Evolutionary conservation across 2,797 vertebrate species (phyloP), one percentile per base, ranked within the genome.

Genomic region (Acipenser transmontanus): DNA sequence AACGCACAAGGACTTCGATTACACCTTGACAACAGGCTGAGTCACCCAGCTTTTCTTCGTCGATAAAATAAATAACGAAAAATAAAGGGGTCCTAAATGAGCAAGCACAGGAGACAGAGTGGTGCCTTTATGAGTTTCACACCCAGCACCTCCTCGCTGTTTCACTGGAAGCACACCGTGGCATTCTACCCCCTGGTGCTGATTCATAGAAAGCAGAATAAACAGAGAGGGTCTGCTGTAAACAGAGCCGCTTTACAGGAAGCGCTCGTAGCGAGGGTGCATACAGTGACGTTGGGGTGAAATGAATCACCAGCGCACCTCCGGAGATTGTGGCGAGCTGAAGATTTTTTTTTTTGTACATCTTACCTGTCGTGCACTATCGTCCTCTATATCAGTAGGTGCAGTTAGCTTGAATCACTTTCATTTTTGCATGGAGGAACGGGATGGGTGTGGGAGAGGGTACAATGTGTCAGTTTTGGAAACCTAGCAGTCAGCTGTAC

Each of bases 191-290:
- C 34, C 47, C 60, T 6, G 2, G 4, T 12, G 60, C 17, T 61
- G 8, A 61, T 61, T 61, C 60, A 61, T 61, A 61, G 60, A 61
- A 61, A 61, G 60, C 60, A 61, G n/a, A 61, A 47, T 14, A 14
- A 47, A 61, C 60, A 61, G 8, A 61, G 14, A 34, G 34, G 34
- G 0, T 8, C 14, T 54, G 52, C 6, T 54, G 6, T 54, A 54
- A 61, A 17, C 1, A 34, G 17, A 61, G 17, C 9, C 52, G 60
- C 11, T 20, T 61, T 61, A 61, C 60, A 61, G 60, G 6, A 61
- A 61, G 34, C 14, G 1, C 14, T 34, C 5, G 34, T 9, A n/a
- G 52, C 52, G 52, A 9, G 52, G 52, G 52, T 14, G 34, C 5
- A 20, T 13, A 20, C 34, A n/a, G 60, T 17, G 17, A 8, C 60